A percentile compares a stretch with the other conserved stretches of the same genome.
phyloP scores from a whole-genome alignment of 2,888 invertebrate species.

The Eulithis prunata region DNA sequence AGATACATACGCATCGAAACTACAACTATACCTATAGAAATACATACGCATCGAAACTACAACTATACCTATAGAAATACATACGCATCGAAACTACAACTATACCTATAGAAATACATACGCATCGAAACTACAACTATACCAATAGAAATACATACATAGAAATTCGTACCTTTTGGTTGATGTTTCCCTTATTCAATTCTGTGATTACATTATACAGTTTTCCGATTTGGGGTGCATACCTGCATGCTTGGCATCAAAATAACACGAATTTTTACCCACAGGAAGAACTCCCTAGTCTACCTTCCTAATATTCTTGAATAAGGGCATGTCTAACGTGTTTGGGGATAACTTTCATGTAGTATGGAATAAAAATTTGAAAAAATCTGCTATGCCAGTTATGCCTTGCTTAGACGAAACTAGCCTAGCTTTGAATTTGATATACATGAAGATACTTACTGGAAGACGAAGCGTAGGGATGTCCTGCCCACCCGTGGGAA shows the following conservation, averaged over 20 bases:
- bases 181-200: slow-evolving; percentile 15
- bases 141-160: neutral
- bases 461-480: too few relatives aligned
- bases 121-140: slow-evolving; percentile 15
- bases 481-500: too few relatives aligned
- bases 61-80: slow-evolving; percentile 18
- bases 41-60: neutral
- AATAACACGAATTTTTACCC: slow-evolving; percentile 7
- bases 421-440: too few relatives aligned
- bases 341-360: too few relatives aligned
- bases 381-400: too few relatives aligned
- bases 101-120: too few relatives aligned
- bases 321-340: too few relatives aligned
- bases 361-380: too few relatives aligned
- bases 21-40: slow-evolving; percentile 13
- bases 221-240: slow-evolving; percentile 14
- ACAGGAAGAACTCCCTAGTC: too few relatives aligned
- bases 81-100: neutral
- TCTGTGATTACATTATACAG: slow-evolving; percentile 10
- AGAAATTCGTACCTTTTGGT: slow-evolving; percentile 6
- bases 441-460: too few relatives aligned
- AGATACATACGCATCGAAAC: neutral
- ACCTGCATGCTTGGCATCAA: neutral
- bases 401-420: too few relatives aligned
- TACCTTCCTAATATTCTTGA: too few relatives aligned